Base-by-base conservation (phyloP, 1,140 invertebrate species). In the Musca vetustissima region DNA sequence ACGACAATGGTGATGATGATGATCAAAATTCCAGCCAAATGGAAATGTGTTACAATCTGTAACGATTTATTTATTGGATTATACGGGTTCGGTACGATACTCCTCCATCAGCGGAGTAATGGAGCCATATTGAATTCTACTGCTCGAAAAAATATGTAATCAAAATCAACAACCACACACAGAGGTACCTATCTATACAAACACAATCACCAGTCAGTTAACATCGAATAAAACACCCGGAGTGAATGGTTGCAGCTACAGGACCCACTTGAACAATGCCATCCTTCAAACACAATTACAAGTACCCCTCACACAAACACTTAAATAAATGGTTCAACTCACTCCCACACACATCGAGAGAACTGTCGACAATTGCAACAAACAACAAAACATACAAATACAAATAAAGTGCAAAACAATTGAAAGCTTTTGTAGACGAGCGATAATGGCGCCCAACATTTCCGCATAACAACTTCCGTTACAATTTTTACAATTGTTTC, bases 401-500 rank as follows among this genome's bases (percentile, higher is more conserved):
- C 24, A 57, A 57, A 61, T 19, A 36, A 36, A 19, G n/a, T n/a
- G 19, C 36, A 43, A 43, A 43, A 43, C 36, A 43, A 43, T 6
- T 4, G 13, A 43, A 43, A 11, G 36, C 36, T 43, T 43, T 43
- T 13, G 36, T 43, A 43, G 36, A 43, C 13, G 6, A 11, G 11
- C 11, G 36, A 11, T 43, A 43, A 61, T 19, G n/a, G 11, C 57
- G 21, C 15, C 57, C 36, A 36, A 61, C 57, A 14, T 61, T 61
- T 61, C 57, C 57, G 28, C 28, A 61, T 61, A 61, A 61, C 57
- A 61, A 61, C 57, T 61, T 61, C 57, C 57, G 57, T 61, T 61
- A 61, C 57, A 61, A 36, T 61, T 61, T 61, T 61, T 61, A 43
- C 57, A 61, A 61, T 61, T 61, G 57, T 61, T 61, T 61, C 57